phyloP scores from a whole-genome alignment of 2,797 vertebrate species.

The Anableps anableps region DNA sequence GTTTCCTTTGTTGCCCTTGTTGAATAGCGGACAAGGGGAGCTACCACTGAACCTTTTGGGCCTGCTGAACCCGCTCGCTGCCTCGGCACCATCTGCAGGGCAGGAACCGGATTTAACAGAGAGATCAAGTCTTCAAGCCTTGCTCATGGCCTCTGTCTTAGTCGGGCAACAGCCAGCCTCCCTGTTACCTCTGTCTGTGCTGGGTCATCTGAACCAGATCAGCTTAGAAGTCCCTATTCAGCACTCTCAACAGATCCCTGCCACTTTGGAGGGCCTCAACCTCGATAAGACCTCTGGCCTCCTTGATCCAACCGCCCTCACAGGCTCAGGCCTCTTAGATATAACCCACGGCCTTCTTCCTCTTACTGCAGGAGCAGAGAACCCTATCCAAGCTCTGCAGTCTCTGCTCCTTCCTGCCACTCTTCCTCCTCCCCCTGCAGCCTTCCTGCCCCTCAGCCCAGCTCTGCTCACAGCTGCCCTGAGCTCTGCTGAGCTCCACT shows the following conservation, averaged over 20 bases:
- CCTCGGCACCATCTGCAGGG: slow-evolving; percentile 76
- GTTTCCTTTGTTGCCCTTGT: slow-evolving; percentile 79
- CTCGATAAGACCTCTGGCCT: slow-evolving; percentile 80
- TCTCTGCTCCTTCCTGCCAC: slow-evolving; percentile 78
- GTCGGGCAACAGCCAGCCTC: slow-evolving; percentile 80
- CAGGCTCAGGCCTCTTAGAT: slow-evolving; percentile 77
- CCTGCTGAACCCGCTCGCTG: slow-evolving; percentile 82
- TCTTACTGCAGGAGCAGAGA: slow-evolving; percentile 71
- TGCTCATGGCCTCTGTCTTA: slow-evolving; percentile 88
- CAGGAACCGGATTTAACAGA: slow-evolving; percentile 80
- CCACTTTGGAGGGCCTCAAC: slow-evolving; percentile 75
- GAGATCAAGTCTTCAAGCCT: slow-evolving; percentile 81
- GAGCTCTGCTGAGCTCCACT: slow-evolving; percentile 81
- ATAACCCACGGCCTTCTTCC: slow-evolving; percentile 81
- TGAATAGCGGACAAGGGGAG: slow-evolving; percentile 81
- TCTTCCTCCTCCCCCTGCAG: slow-evolving; percentile 78
- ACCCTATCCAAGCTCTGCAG: slow-evolving; percentile 76
- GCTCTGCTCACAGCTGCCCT: slow-evolving; percentile 87
- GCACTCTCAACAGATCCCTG: slow-evolving; percentile 78
- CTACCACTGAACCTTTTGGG: slow-evolving; percentile 81
- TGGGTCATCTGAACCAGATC: slow-evolving; percentile 81
- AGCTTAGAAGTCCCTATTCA: slow-evolving; percentile 84
- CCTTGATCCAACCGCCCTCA: slow-evolving; percentile 79
- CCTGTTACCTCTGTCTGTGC: slow-evolving; percentile 80
- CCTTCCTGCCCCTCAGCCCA: slow-evolving; percentile 88